Percentiles rank a stretch among this genome's conserved stretches.
Conservation (phyloP, 2,113 vertebrate species). For the Ploceus nigricollis region DNA sequence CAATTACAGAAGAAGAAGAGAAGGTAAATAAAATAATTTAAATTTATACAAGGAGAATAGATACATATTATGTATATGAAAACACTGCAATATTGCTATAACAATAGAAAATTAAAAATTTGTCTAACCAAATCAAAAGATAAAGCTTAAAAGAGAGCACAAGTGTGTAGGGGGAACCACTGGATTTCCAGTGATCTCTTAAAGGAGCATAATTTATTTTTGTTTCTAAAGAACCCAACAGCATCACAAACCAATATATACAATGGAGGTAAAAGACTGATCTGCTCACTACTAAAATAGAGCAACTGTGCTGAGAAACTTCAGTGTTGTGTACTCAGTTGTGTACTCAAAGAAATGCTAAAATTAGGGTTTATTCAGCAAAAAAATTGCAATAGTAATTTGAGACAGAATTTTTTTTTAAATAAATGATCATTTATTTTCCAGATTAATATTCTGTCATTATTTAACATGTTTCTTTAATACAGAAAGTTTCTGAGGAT, state of each 20-base stretch:
- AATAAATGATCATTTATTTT: background rate
- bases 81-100: background rate
- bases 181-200: background rate
- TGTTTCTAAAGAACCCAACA: background rate
- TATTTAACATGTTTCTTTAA: background rate
- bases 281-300: background rate
- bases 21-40: background rate
- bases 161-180: background rate
- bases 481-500: background rate
- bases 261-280: background rate
- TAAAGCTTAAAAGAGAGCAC: background rate
- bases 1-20: background rate
- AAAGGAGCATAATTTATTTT: background rate
- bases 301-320: background rate
- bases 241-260: background rate
- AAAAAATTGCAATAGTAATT: background rate
- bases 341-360: background rate
- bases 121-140: background rate
- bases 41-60: background rate
- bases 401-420: background rate
- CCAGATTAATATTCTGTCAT: background rate
- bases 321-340: background rate
- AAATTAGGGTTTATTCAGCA: background rate
- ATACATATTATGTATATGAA: background rate
- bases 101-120: background rate